Evolutionary conservation across 2,888 invertebrate genomes (phyloP), one percentile per base, ranked within the genome.

Genomic region (Nudaria mundana): DNA sequence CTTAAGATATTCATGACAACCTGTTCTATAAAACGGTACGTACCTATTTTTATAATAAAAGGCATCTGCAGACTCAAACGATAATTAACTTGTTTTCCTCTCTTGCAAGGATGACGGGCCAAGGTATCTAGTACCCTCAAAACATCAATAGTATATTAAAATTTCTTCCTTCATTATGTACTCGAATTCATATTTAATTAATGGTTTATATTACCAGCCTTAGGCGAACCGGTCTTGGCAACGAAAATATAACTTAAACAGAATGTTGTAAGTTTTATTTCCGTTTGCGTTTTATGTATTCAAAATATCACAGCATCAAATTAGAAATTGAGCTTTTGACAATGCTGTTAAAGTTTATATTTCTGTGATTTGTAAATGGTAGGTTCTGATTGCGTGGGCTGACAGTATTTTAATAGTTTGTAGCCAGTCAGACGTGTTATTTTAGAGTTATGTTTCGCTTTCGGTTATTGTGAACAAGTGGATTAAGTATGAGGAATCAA

Each of bases 381-480:
- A 49, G 52, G 58, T 44, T 58, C 38, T 33, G 43, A 47, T 54
- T 58, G 70, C 72, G 74, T 74, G 65, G 71, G 67, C 37, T 48
- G 55, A 48, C 56, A 77, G 76, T 75, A 78, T 78, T 73, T 77
- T 79, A 77, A 79, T 79, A 66, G 70, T 46, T 57, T 44, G 45
- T 48, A 62, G 55, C 66, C 59, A 56, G 69, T 54, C 55, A 38
- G 58, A 53, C 58, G 59, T 58, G 62, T 52, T 63, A 59, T 59
- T 58, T 58, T 49, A 44, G n/a, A n/a, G 52, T 58, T 58, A 41
- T 47, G 36, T 52, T 58, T 59, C 58, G 58, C 52, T 59, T 59
- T 59, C 56, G 38, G 54, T 58, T 56, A 49, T 36, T 44, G 40
- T 36, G 24, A 43, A 40, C 42, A 30, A 46, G 41, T 34, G 49